Base-by-base conservation (phyloP, 2,113 vertebrate species). In the Gasterosteus nipponicus region DNA sequence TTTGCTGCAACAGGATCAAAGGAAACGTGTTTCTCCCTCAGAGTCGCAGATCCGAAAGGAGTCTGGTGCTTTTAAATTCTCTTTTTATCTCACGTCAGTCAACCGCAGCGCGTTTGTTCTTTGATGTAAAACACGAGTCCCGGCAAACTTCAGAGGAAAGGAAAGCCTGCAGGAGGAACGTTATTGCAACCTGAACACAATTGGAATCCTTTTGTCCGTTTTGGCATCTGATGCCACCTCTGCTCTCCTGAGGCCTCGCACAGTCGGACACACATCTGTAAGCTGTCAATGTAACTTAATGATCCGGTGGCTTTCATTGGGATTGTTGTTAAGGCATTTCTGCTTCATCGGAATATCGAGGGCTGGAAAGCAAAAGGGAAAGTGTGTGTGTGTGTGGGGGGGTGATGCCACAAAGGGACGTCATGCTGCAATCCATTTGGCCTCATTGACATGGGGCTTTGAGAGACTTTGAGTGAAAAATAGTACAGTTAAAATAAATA, bases 1-100 rank as follows among this genome's bases (percentile, higher is more conserved):
- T 86, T 92, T 73, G 64, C 80, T 83, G 87, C 77, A 78, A 71
- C 79, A 65, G 68, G 82, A 88, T 88, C 86, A 86, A 89, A 89
- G 86, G 81, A 85, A 86, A 73, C 35, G 46, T 78, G 58, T 78
- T 73, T 70, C 56, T 80, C 77, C 81, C 82, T 73, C 71, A 59
- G 76, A 87, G 84, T 46, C 78, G 69, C 62, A 85, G 73, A 85
- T 87, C 82, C 83, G 69, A 87, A 56, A 29, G 73, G 72, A 87
- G 62, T 74, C 51, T 8, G 26, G 53, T 80, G 75, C 68, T 78
- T 86, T 83, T 73, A 6, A 84, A 10, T 53, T 46, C 15, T 46
- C 22, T 54, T 12, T 11, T 12, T 11, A 29, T 56, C 79, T 87
- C 75, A 56, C 66, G 71, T 79, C 83, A 77, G 51, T 90, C 88